Base-by-base conservation (phyloP, 2,797 vertebrate species). In the Cygnus olor region DNA sequence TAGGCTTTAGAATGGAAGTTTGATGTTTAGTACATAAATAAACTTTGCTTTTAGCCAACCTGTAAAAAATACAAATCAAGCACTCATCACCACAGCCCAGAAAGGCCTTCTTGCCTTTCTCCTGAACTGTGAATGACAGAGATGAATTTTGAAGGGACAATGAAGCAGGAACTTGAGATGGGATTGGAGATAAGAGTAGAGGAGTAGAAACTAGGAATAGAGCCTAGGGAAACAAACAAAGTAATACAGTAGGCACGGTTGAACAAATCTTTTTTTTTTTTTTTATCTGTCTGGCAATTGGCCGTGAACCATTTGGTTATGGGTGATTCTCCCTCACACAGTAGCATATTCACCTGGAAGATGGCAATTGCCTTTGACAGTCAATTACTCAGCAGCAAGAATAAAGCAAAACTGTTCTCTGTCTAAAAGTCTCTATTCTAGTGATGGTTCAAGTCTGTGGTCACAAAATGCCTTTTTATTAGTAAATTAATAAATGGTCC, bases 401-500 rank as follows among this genome's bases (percentile, higher is more conserved):
- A 42, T 11, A 80, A 44, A 53, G 19, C 47, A 85, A 68, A 44
- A 32, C 27, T 47, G 38, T 65, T 16, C 18, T 45, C 38, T 45
- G 30, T 66, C 14, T 66, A 57, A 66, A 80, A 87, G 64, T 87
- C 40, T 85, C 30, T 60, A 2, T 76, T 84, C 74, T 80, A 73
- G 44, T 63, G 61, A 60, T 78, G 28, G 15, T 58, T 79, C 32
- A 65, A 64, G 22, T 77, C 22, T 76, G 63, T 79, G 72, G 32
- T 85, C 25, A 70, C 32, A 77, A 69, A 80, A 91, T 47, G 20
- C 18, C 34, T 85, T 93, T 91, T 88, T 70, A 73, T 80, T 73
- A 91, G 38, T 83, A 61, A 93, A 70, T 65, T 65, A 65, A 44
- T 65, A 44, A 64, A 22, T 1, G 1, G 87, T 94, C 76, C 54